A percentile compares a stretch with the other conserved stretches of the same genome.
phyloP scores from a whole-genome alignment of 2,888 invertebrate genomes.

The Ctena decussata region DNA sequence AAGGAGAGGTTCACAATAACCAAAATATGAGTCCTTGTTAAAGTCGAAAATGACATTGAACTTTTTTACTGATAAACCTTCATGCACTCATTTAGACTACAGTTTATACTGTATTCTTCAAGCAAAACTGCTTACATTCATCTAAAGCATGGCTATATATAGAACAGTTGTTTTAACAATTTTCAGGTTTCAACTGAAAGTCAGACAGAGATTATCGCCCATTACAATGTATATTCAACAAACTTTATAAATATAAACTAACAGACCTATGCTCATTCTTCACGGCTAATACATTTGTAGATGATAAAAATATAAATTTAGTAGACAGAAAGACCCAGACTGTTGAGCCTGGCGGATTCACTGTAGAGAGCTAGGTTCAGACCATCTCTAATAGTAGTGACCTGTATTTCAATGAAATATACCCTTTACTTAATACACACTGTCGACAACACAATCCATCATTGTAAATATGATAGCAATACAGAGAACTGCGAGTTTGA shows the following conservation, averaged over 20 bases:
- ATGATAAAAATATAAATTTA: background rate
- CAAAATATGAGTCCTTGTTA: too few relatives aligned
- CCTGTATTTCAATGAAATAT: background rate
- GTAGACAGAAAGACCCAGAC: background rate
- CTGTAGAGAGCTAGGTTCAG: background rate
- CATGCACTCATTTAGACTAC: too few relatives aligned
- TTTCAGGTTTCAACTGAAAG: background rate
- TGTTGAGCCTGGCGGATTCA: background rate
- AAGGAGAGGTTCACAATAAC: too few relatives aligned
- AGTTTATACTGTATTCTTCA: too few relatives aligned
- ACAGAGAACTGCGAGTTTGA: background rate
- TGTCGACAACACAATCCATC: background rate
- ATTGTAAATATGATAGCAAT: background rate
- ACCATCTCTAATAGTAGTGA: too few relatives aligned
- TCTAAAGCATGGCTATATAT: too few relatives aligned
- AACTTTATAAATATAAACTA: background rate
- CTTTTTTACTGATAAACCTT: too few relatives aligned
- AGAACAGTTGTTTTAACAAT: too few relatives aligned
- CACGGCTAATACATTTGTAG: background rate
- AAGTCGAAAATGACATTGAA: too few relatives aligned
- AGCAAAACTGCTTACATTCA: too few relatives aligned
- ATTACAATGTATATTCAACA: background rate
- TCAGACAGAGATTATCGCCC: background rate
- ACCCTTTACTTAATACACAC: background rate
- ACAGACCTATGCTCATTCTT: background rate